These are phyloP conservation scores for Calyptomena viridis DNA, from an alignment of 2,113 vertebrate genomes.

Conservation along the genomic window DNA sequence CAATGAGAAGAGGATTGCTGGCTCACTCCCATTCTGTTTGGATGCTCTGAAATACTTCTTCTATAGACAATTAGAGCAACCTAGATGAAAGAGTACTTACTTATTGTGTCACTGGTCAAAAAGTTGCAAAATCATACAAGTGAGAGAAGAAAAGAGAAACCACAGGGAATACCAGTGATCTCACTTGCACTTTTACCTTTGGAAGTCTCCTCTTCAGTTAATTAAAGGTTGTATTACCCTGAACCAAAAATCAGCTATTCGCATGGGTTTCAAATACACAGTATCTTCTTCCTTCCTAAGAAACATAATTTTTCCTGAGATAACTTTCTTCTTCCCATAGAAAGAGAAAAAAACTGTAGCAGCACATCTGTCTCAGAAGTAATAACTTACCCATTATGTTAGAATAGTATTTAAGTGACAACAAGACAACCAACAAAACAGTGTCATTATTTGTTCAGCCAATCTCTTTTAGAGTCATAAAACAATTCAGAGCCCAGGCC, in stretches of 20 bases:
- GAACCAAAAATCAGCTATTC: background rate
- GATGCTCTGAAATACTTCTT: background rate
- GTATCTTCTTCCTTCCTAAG: background rate
- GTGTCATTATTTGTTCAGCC: slow-evolving; percentile 51
- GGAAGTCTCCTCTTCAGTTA: background rate
- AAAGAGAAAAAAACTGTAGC: background rate
- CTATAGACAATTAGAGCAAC: background rate
- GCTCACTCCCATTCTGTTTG: background rate
- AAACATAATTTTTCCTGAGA: background rate
- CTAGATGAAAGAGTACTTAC: background rate
- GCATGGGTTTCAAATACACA: background rate
- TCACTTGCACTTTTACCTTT: background rate
- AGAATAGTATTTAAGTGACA: slow-evolving; percentile 29
- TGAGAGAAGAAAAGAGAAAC: background rate
- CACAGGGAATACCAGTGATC: background rate
- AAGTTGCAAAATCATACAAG: background rate
- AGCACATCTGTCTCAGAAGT: background rate
- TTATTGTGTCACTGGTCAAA: background rate
- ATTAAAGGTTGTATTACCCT: background rate
- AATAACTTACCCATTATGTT: slow-evolving; percentile 23
- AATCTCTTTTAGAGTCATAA: slow-evolving; percentile 33
- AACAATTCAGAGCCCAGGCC: slow-evolving; percentile 36
- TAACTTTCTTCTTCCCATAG: background rate
- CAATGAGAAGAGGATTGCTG: background rate
- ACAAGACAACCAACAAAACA: slow-evolving; percentile 35